Conservation (phyloP, 2,797 vertebrate genomes). For the Cossypha caffra region DNA sequence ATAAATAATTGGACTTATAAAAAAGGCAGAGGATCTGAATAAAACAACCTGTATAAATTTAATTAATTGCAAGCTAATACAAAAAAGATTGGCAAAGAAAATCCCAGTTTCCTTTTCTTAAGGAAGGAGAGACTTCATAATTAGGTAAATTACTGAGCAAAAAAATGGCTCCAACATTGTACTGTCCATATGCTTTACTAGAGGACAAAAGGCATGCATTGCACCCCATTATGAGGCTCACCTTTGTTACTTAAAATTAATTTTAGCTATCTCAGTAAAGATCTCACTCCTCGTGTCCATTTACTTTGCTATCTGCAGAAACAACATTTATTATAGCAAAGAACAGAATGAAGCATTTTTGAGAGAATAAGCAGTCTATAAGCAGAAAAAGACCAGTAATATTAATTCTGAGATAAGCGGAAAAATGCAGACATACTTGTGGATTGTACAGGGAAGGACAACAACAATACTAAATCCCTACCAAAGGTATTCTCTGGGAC, state of each 20-base stretch:
- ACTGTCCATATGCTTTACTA: background rate
- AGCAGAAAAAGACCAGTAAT: background rate
- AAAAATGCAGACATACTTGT: background rate
- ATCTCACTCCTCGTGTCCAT: background rate
- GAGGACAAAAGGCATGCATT: background rate
- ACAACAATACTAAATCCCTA: background rate
- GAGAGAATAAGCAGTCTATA: background rate
- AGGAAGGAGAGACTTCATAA: constrained; percentile 4
- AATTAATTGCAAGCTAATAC: constrained; percentile 65
- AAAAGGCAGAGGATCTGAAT: constrained; percentile 29
- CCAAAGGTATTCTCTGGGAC: background rate
- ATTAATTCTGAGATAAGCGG: background rate
- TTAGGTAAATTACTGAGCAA: constrained; percentile 65
- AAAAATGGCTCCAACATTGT: background rate
- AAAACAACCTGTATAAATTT: constrained; percentile 62
- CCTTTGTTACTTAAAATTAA: constrained; percentile 16
- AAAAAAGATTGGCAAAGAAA: constrained; percentile 43
- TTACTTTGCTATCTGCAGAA: background rate
- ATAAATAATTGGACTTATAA: constrained; percentile 49
- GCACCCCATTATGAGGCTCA: background rate
- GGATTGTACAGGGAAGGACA: background rate
- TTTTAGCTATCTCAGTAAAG: background rate
- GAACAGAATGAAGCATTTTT: background rate
- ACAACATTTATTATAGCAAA: background rate
- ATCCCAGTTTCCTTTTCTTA: constrained; percentile 51